Base-by-base conservation (phyloP, 2,888 invertebrate genomes). In the Tortricodes alternella region DNA sequence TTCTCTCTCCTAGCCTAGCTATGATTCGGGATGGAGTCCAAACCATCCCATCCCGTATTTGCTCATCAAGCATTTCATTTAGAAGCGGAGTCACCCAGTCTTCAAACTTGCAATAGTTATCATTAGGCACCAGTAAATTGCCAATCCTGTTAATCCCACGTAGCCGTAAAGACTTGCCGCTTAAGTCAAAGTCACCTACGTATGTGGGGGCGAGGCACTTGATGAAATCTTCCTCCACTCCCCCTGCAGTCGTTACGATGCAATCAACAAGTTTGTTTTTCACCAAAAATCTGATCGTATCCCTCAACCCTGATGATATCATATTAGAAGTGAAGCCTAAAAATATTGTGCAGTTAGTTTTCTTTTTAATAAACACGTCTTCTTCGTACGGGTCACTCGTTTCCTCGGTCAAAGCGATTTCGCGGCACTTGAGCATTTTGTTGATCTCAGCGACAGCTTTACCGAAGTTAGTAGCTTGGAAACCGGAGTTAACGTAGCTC, bases 161-260 rank as follows among this genome's bases (percentile, higher is more conserved):
- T 9, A 96, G 94, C 49, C 99, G 92, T 13, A 99, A 91, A 43
- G 91, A 87, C 80, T 93, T 94, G 0, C 98, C 99, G 65, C 94
- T 93, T 50, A 98, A 89, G 73, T 94, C 90, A 77, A 99, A 99
- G 72, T 98, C 96, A 0, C 99, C 99, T 46, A 99, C 79, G 70
- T 94, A 98, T 0, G 99, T 99, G 0, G 98, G 97, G 1, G 97
- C 97, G 51, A 99, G 91, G 78, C 99, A 99, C 91, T 99, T 99
- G 37, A 99, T 99, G 39, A 99, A 94, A 89, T 99, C 99, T 86
- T 99, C 99, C 83, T 99, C 99, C 0, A 99, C 92, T 0, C 99
- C 99, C 0, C 99, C 99, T 0, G 99, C 99, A 8, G 98, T 98
- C 0, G 99, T 97, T 0, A 99, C 99, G 62, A 99, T 93, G 75